A percentile compares a stretch with the other conserved stretches of the same genome.
phyloP scores from a whole-genome alignment of 2,113 vertebrate genomes.

The Aegotheles bennettii region DNA sequence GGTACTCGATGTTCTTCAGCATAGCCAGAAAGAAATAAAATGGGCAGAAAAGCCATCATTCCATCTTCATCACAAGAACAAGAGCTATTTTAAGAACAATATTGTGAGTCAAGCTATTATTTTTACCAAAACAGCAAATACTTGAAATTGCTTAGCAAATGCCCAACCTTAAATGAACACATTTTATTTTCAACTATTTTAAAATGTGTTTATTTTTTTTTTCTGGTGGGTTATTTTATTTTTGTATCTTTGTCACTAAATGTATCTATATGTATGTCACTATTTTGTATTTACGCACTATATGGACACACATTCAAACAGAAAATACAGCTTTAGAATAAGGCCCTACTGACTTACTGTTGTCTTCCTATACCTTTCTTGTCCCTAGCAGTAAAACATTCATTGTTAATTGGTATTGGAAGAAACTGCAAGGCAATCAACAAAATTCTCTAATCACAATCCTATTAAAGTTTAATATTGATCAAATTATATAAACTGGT shows the following conservation, averaged over 20 bases:
- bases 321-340: not conserved
- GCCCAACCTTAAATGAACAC: not conserved
- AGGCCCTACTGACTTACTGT: not conserved
- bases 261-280: not conserved
- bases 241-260: not conserved
- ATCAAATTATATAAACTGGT: constrained; percentile 54
- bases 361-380: not conserved
- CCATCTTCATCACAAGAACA: not conserved
- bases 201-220: not conserved
- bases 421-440: constrained; percentile 34
- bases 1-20: not conserved
- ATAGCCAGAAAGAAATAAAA: not conserved
- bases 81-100: not conserved
- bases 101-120: not conserved
- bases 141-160: not conserved
- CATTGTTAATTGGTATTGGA: not conserved
- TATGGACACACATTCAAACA: not conserved
- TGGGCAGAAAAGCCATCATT: not conserved
- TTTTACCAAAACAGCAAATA: not conserved
- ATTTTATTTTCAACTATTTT: not conserved
- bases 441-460: constrained; percentile 28
- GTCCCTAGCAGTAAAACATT: not conserved
- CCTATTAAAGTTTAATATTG: constrained; percentile 46
- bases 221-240: not conserved
- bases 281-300: not conserved